Evolutionary conservation across 2,888 invertebrate species (phyloP).

Genomic region (Hyposoter didymator): DNA sequence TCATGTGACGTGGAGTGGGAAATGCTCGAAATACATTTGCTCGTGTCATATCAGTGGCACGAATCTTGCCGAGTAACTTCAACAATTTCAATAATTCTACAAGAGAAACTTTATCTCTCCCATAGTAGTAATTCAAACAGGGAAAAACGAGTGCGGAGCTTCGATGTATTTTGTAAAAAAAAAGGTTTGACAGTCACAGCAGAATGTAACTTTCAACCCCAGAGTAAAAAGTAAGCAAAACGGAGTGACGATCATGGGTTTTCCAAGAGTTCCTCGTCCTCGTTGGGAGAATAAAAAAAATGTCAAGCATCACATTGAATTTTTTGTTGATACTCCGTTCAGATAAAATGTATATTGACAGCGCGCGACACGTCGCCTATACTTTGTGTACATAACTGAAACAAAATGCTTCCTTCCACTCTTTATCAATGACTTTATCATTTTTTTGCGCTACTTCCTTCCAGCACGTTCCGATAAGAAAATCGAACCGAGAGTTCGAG

Average conservation of each 20-base stretch:
- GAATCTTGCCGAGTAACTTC: neutral
- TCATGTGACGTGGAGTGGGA: neutral
- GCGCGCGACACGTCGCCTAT: neutral
- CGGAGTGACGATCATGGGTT: neutral
- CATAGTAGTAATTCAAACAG: neutral
- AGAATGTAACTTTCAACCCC: neutral
- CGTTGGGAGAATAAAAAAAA: neutral
- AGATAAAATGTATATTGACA: conserved; percentile 25
- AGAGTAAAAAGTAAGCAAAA: neutral
- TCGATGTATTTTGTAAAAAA: neutral
- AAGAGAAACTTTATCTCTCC: neutral
- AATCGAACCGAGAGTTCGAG: neutral
- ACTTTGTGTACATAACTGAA: conserved; percentile 2
- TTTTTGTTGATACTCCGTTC: conserved; percentile 6
- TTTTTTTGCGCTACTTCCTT: conserved; percentile 12
- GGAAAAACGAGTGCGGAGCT: neutral
- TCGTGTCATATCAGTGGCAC: neutral
- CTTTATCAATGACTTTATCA: conserved; percentile 26
- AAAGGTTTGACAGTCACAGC: neutral
- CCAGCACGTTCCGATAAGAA: conserved; percentile 14
- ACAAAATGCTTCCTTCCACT: conserved; percentile 2
- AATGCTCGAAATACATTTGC: neutral
- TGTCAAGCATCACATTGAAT: neutral
- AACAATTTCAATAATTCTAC: neutral
- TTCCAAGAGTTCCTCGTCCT: neutral